Percentiles rank a stretch among this genome's conserved stretches.
phyloP scores from a whole-genome alignment of 2,888 invertebrate species.

The Eurytoma californica region DNA sequence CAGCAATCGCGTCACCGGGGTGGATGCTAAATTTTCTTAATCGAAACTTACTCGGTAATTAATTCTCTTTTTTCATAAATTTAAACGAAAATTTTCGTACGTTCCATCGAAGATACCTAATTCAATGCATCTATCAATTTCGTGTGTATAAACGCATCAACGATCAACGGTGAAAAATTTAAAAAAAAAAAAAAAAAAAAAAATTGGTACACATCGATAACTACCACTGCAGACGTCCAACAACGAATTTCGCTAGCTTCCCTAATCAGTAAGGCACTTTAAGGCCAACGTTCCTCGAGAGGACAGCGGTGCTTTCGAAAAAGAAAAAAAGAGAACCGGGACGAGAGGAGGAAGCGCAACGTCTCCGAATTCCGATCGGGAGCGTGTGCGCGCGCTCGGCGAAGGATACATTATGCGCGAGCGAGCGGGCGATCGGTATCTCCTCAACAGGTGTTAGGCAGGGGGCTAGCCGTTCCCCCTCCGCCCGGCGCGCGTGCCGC shows the following conservation, averaged over 20 bases:
- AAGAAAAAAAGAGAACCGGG: background rate
- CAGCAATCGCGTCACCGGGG: too few relatives aligned
- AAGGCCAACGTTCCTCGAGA: conserved; percentile 32
- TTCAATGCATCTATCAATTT: too few relatives aligned
- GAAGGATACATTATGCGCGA: background rate
- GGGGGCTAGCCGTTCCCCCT: background rate
- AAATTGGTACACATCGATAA: background rate
- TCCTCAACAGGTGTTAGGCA: conserved; percentile 50
- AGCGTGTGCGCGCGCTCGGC: background rate
- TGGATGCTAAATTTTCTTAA: too few relatives aligned
- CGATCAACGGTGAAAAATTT: too few relatives aligned
- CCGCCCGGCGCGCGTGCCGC: background rate
- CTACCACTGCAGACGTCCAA: conserved; percentile 14
- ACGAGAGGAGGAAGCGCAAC: background rate
- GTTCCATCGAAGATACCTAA: too few relatives aligned
- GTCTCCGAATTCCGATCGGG: background rate
- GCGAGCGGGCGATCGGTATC: conserved; percentile 39
- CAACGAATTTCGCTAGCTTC: conserved; percentile 1
- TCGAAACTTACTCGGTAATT: too few relatives aligned
- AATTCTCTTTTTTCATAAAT: too few relatives aligned
- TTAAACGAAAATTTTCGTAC: too few relatives aligned
- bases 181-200: too few relatives aligned
- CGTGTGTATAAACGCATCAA: too few relatives aligned
- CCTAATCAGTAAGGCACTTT: conserved; percentile 44
- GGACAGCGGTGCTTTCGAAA: too few relatives aligned